These are phyloP conservation scores for Alligator mississippiensis DNA, from an alignment of 2,113 vertebrate species.

Conservation along the genomic window DNA sequence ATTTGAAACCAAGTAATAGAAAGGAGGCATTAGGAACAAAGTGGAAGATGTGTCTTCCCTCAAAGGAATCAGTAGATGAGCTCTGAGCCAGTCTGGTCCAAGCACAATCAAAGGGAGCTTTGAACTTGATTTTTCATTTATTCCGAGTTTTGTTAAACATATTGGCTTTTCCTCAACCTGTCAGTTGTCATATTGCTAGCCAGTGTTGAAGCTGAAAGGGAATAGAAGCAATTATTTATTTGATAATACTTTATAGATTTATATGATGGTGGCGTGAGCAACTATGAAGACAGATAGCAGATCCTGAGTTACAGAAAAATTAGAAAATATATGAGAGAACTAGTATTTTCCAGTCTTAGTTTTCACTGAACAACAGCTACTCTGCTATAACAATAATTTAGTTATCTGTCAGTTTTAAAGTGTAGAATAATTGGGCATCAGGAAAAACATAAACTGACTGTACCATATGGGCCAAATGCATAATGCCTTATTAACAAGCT, in stretches of 20 bases:
- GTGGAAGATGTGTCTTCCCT: conserved; percentile 47
- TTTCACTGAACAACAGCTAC: not conserved
- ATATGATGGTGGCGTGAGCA: not conserved
- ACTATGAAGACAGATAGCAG: not conserved
- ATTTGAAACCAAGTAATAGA: conserved; percentile 52
- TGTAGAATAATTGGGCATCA: not conserved
- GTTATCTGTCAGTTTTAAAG: not conserved
- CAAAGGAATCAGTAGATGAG: conserved; percentile 51
- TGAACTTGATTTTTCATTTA: conserved; percentile 40
- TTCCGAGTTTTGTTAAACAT: conserved; percentile 24
- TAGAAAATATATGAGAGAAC: not conserved
- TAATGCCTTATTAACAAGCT: not conserved
- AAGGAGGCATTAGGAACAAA: conserved; percentile 46
- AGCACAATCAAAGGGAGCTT: conserved; percentile 31
- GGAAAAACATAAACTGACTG: not conserved
- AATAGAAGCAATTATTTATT: not conserved
- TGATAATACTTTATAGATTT: not conserved
- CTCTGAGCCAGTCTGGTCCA: conserved; percentile 38
- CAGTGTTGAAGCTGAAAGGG: conserved; percentile 79
- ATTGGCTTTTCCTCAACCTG: conserved; percentile 10
- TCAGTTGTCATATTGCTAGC: conserved; percentile 79
- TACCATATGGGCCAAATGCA: not conserved
- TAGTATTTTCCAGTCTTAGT: not conserved
- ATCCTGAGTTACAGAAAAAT: not conserved
- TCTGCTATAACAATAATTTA: not conserved